Percentiles rank a stretch among this genome's conserved stretches.
Conservation (phyloP, 2,888 invertebrate genomes). For the Acanthoscelides obtectus region DNA sequence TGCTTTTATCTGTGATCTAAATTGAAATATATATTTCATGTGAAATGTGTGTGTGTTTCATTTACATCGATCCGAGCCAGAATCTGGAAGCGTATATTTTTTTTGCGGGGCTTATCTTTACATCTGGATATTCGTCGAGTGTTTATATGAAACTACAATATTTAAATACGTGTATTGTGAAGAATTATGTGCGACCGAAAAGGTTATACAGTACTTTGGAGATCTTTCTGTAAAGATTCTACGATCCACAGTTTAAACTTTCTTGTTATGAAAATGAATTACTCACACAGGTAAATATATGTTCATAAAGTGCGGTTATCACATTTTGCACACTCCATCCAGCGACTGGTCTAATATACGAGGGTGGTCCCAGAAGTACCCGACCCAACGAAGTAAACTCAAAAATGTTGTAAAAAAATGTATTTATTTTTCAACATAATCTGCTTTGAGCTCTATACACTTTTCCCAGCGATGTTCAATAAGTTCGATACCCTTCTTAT, state of each 20-base stretch:
- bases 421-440: no score
- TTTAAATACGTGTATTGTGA: background rate
- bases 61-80: background rate
- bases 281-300: background rate
- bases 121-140: background rate
- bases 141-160: background rate
- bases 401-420: no score
- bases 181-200: background rate
- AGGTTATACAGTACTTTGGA: background rate
- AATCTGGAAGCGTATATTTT: background rate
- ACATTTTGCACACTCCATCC: no score
- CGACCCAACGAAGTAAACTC: no score
- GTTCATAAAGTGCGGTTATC: no score
- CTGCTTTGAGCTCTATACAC: no score
- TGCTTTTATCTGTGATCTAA: background rate
- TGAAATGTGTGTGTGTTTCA: background rate
- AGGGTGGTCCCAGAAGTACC: no score
- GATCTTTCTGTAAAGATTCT: slow-evolving; percentile 16
- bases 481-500: no score
- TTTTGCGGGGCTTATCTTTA: background rate
- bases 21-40: background rate
- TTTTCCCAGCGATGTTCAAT: no score
- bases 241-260: slow-evolving; percentile 14
- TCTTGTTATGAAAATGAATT: slow-evolving; percentile 5
- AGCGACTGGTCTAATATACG: no score